Percentiles rank a stretch among this genome's conserved stretches.
Evolutionary conservation across 2,888 invertebrate species (phyloP).

Genomic region (Thyatira batis): DNA sequence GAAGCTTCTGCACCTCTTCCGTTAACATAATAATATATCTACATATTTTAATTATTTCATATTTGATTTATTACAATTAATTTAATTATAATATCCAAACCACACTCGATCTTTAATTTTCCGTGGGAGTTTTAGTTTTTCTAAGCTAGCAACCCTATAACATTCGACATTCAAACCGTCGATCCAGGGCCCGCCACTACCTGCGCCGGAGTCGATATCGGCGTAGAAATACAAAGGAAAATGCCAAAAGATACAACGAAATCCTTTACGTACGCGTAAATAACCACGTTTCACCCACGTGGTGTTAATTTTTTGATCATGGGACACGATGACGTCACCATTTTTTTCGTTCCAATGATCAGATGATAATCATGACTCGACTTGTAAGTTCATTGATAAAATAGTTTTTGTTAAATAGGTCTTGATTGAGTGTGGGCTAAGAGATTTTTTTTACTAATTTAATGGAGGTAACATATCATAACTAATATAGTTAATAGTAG

Average conservation of each 20-base stretch:
- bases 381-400: conserved; percentile 5
- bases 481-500: too few relatives aligned
- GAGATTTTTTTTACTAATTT: too few relatives aligned
- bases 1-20: not conserved
- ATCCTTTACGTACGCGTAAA: conserved; percentile 9
- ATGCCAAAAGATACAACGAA: conserved; percentile 27
- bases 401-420: not conserved
- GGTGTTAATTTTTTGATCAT: conserved; percentile 42
- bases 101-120: not conserved
- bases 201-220: conserved; percentile 48
- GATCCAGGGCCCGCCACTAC: conserved; percentile 60
- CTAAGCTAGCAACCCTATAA: conserved; percentile 49
- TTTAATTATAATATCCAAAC: too few relatives aligned
- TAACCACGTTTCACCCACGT: conserved; percentile 45
- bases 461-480: too few relatives aligned
- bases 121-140: conserved; percentile 13
- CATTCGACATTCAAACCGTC: conserved; percentile 70
- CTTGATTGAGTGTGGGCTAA: not conserved
- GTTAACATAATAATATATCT: not conserved
- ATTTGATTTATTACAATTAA: too few relatives aligned
- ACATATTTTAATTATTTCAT: too few relatives aligned
- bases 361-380: conserved; percentile 13
- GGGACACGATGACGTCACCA: conserved; percentile 37
- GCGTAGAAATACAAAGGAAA: conserved; percentile 49
- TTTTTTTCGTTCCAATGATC: conserved; percentile 22